Percentiles rank a stretch among this genome's conserved stretches.
phyloP scores from a whole-genome alignment of 2,888 invertebrate species.

The Lymantria monacha region DNA sequence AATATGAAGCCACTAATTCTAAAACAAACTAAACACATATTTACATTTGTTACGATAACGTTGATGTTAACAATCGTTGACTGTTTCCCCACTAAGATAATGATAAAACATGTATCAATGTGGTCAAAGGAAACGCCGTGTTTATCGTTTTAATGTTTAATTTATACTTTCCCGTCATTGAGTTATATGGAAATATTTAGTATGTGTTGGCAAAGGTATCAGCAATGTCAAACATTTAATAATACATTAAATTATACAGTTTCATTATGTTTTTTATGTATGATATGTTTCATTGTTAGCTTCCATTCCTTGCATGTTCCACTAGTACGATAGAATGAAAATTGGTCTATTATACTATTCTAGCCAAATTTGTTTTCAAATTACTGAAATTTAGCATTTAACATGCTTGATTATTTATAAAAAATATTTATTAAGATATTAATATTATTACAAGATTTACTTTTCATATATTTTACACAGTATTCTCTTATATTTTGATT shows the following conservation, averaged over 20 bases:
- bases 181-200: conserved; percentile 36
- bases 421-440: too few species aligned
- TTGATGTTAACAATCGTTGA: conserved; percentile 55
- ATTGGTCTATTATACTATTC: too few species aligned
- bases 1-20: conserved; percentile 47
- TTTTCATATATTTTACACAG: too few species aligned
- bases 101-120: conserved; percentile 53
- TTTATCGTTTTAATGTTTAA: conserved; percentile 54
- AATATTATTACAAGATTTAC: too few species aligned
- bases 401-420: too few species aligned
- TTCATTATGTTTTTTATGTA: too few species aligned
- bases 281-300: background rate
- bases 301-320: too few species aligned
- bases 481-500: too few species aligned
- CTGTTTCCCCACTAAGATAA: conserved; percentile 56
- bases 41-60: conserved; percentile 54
- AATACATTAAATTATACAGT: conserved; percentile 9
- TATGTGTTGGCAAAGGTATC: conserved; percentile 29
- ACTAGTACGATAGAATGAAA: too few species aligned
- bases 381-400: too few species aligned
- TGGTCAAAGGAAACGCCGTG: conserved; percentile 71
- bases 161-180: conserved; percentile 56
- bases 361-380: too few species aligned
- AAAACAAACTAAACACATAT: conserved; percentile 53
- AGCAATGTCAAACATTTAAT: conserved; percentile 14